Evolutionary conservation across 2,797 vertebrate genomes (phyloP).

Genomic region (Bradypodion pumilum): DNA sequence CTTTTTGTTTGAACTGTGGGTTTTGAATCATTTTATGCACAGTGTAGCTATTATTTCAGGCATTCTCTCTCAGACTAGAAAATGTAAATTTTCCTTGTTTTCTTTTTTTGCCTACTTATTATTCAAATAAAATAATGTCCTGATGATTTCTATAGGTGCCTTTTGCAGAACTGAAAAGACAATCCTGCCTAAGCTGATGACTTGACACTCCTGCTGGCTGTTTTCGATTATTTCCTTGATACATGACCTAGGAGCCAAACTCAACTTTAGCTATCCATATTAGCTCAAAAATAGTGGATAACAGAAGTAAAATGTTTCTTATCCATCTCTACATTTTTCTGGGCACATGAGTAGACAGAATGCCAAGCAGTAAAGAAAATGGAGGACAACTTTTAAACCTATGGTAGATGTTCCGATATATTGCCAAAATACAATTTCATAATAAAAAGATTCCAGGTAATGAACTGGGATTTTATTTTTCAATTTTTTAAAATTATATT

Average conservation of each 20-base stretch:
- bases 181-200: background rate
- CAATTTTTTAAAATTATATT: background rate
- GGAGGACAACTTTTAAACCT: conserved; percentile 17
- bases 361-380: conserved; percentile 30
- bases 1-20: background rate
- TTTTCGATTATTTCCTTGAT: conserved; percentile 18
- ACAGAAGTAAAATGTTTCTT: conserved; percentile 26
- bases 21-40: background rate
- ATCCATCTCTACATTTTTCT: conserved; percentile 40
- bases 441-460: conserved; percentile 4
- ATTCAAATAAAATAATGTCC: background rate
- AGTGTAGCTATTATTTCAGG: conserved; percentile 8
- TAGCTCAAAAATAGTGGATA: background rate
- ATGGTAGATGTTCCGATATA: background rate
- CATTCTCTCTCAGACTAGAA: background rate
- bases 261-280: conserved; percentile 27
- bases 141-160: background rate
- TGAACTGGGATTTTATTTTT: background rate
- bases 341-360: conserved; percentile 1
- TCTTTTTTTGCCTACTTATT: background rate
- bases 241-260: conserved; percentile 40
- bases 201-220: conserved; percentile 3
- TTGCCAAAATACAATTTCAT: conserved; percentile 14
- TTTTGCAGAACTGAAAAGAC: background rate
- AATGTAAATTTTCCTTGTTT: background rate